A percentile compares a stretch with the other conserved stretches of the same genome.
Conservation (phyloP, 2,113 vertebrate genomes). For the Mustelus asterias region DNA sequence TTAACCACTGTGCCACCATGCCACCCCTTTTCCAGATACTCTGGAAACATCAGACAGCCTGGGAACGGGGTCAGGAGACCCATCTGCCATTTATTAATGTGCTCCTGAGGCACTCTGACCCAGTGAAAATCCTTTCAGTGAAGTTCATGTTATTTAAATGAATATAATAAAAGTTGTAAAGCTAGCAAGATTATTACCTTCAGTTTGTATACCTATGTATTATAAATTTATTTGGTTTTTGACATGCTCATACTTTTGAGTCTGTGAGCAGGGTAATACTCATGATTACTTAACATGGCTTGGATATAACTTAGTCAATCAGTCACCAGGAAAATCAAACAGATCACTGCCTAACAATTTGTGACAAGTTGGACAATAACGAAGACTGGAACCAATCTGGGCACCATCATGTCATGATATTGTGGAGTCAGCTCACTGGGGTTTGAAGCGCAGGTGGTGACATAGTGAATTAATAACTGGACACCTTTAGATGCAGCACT, state of each 20-base stretch:
- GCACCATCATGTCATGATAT: constrained; percentile 53
- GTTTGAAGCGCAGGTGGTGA: constrained; percentile 48
- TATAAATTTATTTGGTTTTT: constrained; percentile 62
- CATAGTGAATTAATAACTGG: constrained; percentile 39
- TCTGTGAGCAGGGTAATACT: constrained; percentile 70
- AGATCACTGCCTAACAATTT: constrained; percentile 70
- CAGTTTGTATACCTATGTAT: constrained; percentile 38
- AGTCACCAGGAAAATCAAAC: constrained; percentile 83
- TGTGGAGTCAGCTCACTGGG: constrained; percentile 47
- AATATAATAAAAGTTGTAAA: not conserved
- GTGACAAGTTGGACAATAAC: constrained; percentile 72
- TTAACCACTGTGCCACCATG: no score
- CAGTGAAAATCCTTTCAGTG: no score
- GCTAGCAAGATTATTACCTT: not conserved
- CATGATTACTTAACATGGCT: constrained; percentile 69
- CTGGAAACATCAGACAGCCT: no score
- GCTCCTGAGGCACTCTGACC: no score
- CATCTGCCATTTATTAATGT: no score
- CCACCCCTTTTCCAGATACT: no score
- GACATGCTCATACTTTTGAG: constrained; percentile 55
- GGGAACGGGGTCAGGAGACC: no score
- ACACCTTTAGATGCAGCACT: constrained; percentile 29
- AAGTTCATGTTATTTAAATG: not conserved
- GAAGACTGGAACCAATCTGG: constrained; percentile 59
- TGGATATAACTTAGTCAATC: constrained; percentile 74